Evolutionary conservation across 2,797 vertebrate species (phyloP), one percentile per base, ranked within the genome.

Genomic region (Denticeps clupeoides): DNA sequence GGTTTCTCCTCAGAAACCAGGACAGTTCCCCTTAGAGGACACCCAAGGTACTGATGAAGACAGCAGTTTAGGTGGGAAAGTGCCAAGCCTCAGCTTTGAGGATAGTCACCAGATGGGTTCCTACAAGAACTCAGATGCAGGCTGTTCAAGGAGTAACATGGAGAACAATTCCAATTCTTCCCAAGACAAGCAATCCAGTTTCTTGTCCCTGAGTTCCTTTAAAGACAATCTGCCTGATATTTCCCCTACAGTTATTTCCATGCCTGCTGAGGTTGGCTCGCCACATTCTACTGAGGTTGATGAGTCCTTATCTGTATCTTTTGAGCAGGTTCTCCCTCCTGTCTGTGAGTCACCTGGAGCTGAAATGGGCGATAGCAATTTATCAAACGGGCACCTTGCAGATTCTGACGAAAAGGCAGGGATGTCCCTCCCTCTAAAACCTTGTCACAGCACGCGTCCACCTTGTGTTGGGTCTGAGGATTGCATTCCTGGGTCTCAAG

Each of bases 261-360:
- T 91, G 69, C 88, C 88, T 0, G 87, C 90, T 0, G 89, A 91
- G 62, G 82, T 90, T 9, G 80, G 87, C 7, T 93, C 90, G 0
- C 91, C 89, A 0, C 89, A 88, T 42, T 92, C 89, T 23, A 90
- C 89, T 0, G 89, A 93, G 59, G 86, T 90, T 1, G 90, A 93
- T 0, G 84, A 89, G 53, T 90, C 90, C 0, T 74, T 91, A 1
- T 92, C 90, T 0, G 79, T 85, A 5, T 91, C 91, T 45, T 87
- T 87, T 0, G 89, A 95, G 64, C 90, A 89, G 48, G 77, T 81
- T 1, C 67, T 84, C 23, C 85, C 83, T 0, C 74, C 81, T 0
- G 68, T 81, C 47, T 76, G 60, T 19, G 77, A 82, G 45, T 66
- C 78, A 10, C 74, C 70, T 0, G 72, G 72, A 1, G 77, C 74